Evolutionary conservation across 2,888 invertebrate genomes (phyloP).

Genomic region (Gymnosoma rotundatum): DNA sequence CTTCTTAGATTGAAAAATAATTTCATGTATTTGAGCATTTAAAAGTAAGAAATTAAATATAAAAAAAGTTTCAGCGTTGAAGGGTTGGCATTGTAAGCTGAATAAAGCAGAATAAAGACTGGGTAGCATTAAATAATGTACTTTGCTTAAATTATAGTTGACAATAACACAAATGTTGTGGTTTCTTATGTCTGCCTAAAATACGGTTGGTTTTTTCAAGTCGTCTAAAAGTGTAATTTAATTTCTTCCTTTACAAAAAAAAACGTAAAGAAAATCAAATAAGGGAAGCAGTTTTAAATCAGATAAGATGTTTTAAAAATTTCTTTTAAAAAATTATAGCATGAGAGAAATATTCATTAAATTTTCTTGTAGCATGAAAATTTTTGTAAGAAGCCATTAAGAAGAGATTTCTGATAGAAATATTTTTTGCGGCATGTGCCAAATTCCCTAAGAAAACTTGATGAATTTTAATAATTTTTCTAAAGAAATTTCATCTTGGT

Average conservation of each 20-base stretch:
- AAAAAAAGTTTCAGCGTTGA: conserved; percentile 12
- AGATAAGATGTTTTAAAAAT: too few relatives aligned
- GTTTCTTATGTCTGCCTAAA: not conserved
- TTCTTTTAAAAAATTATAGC: not conserved
- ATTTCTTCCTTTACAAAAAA: not conserved
- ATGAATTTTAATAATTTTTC: too few relatives aligned
- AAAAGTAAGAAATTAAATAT: conserved; percentile 27
- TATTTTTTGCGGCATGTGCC: too few relatives aligned
- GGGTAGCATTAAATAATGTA: not conserved
- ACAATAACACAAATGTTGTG: conserved; percentile 40
- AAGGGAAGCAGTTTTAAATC: not conserved
- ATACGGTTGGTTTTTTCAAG: not conserved
- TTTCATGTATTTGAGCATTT: not conserved
- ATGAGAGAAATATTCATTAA: not conserved
- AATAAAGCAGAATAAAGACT: conserved; percentile 12
- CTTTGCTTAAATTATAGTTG: conserved; percentile 25
- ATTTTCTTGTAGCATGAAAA: not conserved
- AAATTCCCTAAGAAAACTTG: too few relatives aligned
- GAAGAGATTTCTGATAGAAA: too few relatives aligned
- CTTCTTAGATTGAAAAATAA: not conserved
- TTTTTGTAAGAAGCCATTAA: not conserved
- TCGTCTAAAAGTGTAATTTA: not conserved
- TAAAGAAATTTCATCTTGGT: too few relatives aligned
- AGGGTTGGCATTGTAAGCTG: not conserved
- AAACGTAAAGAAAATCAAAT: not conserved